A percentile compares a stretch with the other conserved stretches of the same genome.
These are phyloP conservation scores for Tetragonisca angustula DNA, from an alignment of 2,888 invertebrate genomes.

Conservation along the genomic window DNA sequence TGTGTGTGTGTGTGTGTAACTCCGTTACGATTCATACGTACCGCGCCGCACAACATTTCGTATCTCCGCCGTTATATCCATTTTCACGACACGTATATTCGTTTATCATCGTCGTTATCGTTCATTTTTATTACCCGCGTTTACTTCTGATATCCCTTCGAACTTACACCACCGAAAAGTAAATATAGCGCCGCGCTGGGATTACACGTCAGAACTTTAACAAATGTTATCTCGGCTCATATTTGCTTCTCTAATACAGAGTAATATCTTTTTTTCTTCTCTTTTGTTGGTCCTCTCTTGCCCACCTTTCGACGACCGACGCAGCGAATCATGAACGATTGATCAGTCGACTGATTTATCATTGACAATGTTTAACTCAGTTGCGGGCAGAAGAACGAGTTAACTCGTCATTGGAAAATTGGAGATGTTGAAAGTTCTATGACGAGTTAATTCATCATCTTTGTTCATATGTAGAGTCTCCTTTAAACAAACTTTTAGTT, in stretches of 20 bases:
- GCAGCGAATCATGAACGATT: background rate
- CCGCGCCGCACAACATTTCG: background rate
- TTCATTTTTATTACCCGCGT: conserved; percentile 13
- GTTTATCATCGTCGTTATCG: conserved; percentile 17
- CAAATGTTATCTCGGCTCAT: conserved; percentile 26
- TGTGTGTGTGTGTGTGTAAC: background rate
- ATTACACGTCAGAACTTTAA: conserved; percentile 24
- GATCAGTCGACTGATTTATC: too few relatives aligned
- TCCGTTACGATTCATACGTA: background rate
- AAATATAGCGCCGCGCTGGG: conserved; percentile 7
- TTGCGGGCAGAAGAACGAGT: too few relatives aligned
- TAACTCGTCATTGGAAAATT: too few relatives aligned
- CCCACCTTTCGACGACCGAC: background rate
- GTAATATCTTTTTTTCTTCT: background rate
- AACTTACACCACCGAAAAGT: background rate
- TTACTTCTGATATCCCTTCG: conserved; percentile 19
- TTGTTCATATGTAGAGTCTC: too few relatives aligned
- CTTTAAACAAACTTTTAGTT: too few relatives aligned
- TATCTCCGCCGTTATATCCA: background rate
- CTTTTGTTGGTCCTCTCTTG: too few relatives aligned
- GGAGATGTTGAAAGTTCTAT: too few relatives aligned
- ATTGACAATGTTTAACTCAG: too few relatives aligned
- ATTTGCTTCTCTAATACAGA: conserved; percentile 5
- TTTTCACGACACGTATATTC: background rate
- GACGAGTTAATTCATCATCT: too few relatives aligned